Evolutionary conservation across 1,140 invertebrate species (phyloP).

Genomic region (Cydia pomonella): DNA sequence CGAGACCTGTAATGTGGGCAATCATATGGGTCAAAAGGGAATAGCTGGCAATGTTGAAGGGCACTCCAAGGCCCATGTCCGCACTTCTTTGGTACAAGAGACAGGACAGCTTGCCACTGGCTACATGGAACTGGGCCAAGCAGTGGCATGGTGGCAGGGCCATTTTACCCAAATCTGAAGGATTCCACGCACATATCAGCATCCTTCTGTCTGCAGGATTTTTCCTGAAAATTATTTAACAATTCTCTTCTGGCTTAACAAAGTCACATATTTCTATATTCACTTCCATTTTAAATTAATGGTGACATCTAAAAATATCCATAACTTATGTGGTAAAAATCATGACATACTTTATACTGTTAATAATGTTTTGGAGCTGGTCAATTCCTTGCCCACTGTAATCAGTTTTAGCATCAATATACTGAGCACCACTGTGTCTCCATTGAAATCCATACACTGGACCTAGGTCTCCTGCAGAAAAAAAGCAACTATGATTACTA

Average conservation of each 20-base stretch:
- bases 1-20: constrained; percentile 94
- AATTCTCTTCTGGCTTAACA: background rate
- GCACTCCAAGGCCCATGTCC: constrained; percentile 98
- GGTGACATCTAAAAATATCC: too few species aligned
- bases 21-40: constrained; percentile 97
- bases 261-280: background rate
- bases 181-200: constrained; percentile 98
- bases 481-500: background rate
- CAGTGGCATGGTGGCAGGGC: constrained; percentile 98
- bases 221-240: constrained; percentile 64
- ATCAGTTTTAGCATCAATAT: constrained; percentile 91
- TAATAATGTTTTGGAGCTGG: constrained; percentile 93
- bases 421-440: constrained; percentile 98
- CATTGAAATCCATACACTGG: constrained; percentile 99
- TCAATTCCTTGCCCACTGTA: constrained; percentile 95
- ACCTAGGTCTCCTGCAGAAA: constrained; percentile 91
- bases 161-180: constrained; percentile 94
- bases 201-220: constrained; percentile 94
- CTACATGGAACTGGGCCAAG: constrained; percentile 97
- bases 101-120: constrained; percentile 91
- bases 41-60: constrained; percentile 99
- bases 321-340: constrained; percentile 14
- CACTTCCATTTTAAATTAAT: background rate
- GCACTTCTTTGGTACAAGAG: constrained; percentile 98
- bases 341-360: constrained; percentile 85